A percentile compares a stretch with the other conserved stretches of the same genome.
phyloP scores from a whole-genome alignment of 2,797 vertebrate genomes.

The Pteropus rufus region DNA sequence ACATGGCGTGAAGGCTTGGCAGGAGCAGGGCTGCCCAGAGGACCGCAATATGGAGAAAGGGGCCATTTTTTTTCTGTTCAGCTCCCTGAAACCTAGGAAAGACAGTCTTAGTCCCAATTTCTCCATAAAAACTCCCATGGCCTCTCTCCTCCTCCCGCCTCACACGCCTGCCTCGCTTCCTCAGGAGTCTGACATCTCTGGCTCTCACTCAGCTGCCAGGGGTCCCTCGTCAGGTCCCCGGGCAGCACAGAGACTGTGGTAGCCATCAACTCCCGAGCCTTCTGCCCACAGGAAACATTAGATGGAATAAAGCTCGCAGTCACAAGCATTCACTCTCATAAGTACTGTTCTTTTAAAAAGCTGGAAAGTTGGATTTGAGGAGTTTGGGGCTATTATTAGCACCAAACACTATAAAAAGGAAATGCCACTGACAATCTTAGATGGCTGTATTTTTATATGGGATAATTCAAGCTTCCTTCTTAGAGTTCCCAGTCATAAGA shows the following conservation, averaged over 20 bases:
- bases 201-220: not conserved
- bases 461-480: constrained; percentile 74
- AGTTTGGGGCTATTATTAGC: constrained; percentile 56
- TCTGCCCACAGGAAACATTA: not conserved
- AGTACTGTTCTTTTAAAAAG: constrained; percentile 67
- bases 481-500: constrained; percentile 76
- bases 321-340: not conserved
- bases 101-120: not conserved
- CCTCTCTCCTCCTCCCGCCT: not conserved
- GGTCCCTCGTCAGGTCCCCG: not conserved
- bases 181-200: not conserved
- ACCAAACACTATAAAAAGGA: constrained; percentile 71
- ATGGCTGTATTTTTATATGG: constrained; percentile 75
- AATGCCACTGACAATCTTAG: constrained; percentile 65
- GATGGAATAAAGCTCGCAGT: not conserved
- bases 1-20: not conserved
- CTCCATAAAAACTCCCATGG: not conserved
- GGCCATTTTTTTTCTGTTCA: not conserved
- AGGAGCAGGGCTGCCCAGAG: not conserved
- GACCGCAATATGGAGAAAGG: not conserved
- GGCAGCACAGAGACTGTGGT: not conserved
- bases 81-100: not conserved
- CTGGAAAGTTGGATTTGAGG: constrained; percentile 62
- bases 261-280: not conserved
- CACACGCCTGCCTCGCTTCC: not conserved